Evolutionary conservation across 2,888 invertebrate species (phyloP), one percentile per base, ranked within the genome.

Genomic region (Magallana nippona): DNA sequence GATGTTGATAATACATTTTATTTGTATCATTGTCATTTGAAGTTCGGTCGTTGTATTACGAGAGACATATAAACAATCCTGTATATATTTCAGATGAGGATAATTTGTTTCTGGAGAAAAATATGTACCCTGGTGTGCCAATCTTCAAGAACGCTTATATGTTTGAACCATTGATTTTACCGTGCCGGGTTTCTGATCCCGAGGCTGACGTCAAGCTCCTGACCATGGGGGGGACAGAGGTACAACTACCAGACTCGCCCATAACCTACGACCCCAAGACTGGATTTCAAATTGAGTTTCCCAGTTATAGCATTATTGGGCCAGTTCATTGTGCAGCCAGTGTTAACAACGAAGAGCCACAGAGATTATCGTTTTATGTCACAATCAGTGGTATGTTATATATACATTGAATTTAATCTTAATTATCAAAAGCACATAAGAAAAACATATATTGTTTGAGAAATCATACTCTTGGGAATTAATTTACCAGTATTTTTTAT

Each of bases 251-350:
- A 5, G 57, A 71, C n/a, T 58, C 81, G 2, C 82, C 83, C 15
- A 80, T 86, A 13, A 56, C 22, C 19, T 86, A 86, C 78, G 85
- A 89, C 62, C 89, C 90, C n/a, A 60, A 83, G 32, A 15, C 79
- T 10, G 91, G 91, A 13, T 89, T 91, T 77, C 87, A 87, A 17
- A 85, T 92, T 15, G 82, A 86, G n/a, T 88, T 80, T 56, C 89
- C 90, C 0, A 87, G 86, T 78, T 83, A 71, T 57, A 82, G 81
- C 15, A 89, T 89, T 84, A 84, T 84, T 79, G 91, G 91, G 0
- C 58, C 83, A 27, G 89, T 89, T 81, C 56, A 71, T 0, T 91
- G 91, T 86, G 11, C 81, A 10, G 89, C 87, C 5, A 80, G 84
- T 8, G 79, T 82, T 11, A 81, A 80, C n/a, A 81, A 86, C 1